Conservation (phyloP, 2,797 vertebrate species). For the Aplochiton taeniatus region DNA sequence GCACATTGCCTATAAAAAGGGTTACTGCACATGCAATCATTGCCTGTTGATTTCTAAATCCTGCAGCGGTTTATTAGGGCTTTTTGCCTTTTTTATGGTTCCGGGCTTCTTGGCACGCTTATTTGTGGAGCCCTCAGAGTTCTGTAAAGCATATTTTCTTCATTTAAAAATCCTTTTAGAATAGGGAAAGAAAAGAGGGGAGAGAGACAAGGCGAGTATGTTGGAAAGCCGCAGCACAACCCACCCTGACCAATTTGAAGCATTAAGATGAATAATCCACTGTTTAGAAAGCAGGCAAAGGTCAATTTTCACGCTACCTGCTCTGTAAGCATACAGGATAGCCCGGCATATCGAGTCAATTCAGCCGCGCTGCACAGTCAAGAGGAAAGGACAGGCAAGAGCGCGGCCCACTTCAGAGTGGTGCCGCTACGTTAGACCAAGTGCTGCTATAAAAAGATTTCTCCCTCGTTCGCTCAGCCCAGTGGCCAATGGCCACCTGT, state of each 20-base stretch:
- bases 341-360: slow-evolving; percentile 60
- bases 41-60: slow-evolving; percentile 51
- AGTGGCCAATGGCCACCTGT: slow-evolving; percentile 31
- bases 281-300: slow-evolving; percentile 76
- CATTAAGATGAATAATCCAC: slow-evolving; percentile 72
- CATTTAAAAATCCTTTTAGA: slow-evolving; percentile 37
- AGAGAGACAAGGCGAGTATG: slow-evolving; percentile 31
- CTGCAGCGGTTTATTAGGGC: slow-evolving; percentile 33
- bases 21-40: slow-evolving; percentile 45
- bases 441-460: slow-evolving; percentile 50
- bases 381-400: slow-evolving; percentile 51
- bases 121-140: slow-evolving; percentile 33
- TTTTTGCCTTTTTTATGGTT: slow-evolving; percentile 33
- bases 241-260: slow-evolving; percentile 61
- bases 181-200: slow-evolving; percentile 21
- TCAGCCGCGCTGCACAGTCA: slow-evolving; percentile 51
- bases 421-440: slow-evolving; percentile 39
- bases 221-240: slow-evolving; percentile 52
- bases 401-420: slow-evolving; percentile 36
- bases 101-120: slow-evolving; percentile 28
- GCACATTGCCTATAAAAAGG: slow-evolving; percentile 38
- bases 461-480: slow-evolving; percentile 28
- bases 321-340: slow-evolving; percentile 65
- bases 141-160: slow-evolving; percentile 33
- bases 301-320: slow-evolving; percentile 75